These are phyloP conservation scores for Microplitis demolitor DNA, from an alignment of 1,140 invertebrate species.

Conservation along the genomic window DNA sequence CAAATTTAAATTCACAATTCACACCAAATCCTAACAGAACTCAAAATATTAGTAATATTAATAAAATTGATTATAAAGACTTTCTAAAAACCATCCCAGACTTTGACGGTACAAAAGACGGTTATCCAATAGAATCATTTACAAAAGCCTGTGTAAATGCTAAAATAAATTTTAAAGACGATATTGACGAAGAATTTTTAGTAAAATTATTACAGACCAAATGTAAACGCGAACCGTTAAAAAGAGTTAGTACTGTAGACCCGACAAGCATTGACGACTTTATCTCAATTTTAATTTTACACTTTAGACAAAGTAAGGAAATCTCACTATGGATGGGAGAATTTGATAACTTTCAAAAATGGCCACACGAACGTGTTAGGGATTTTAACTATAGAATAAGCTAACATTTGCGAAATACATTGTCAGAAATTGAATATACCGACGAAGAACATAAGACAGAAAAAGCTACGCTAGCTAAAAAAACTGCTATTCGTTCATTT, in stretches of 20 bases:
- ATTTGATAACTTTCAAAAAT: not conserved
- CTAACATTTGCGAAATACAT: not conserved
- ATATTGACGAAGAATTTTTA: not conserved
- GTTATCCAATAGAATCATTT: no score
- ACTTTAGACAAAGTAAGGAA: not conserved
- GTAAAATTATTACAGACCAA: not conserved
- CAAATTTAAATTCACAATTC: no score
- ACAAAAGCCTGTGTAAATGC: no score
- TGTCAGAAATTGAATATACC: no score
- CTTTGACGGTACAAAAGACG: no score
- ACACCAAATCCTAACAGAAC: no score
- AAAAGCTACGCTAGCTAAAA: not conserved
- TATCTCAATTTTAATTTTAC: not conserved
- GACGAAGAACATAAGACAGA: not conserved
- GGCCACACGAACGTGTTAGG: not conserved
- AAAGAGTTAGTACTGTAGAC: not conserved
- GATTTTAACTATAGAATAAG: not conserved
- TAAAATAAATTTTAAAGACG: no score
- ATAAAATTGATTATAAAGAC: no score
- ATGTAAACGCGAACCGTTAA: conserved; percentile 2
- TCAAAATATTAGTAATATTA: no score
- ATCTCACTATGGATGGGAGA: not conserved
- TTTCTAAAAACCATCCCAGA: no score
- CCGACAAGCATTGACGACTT: not conserved
- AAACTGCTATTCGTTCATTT: not conserved